Evolutionary conservation across 2,113 vertebrate genomes (phyloP).

Genomic region (Gavialis gangeticus): DNA sequence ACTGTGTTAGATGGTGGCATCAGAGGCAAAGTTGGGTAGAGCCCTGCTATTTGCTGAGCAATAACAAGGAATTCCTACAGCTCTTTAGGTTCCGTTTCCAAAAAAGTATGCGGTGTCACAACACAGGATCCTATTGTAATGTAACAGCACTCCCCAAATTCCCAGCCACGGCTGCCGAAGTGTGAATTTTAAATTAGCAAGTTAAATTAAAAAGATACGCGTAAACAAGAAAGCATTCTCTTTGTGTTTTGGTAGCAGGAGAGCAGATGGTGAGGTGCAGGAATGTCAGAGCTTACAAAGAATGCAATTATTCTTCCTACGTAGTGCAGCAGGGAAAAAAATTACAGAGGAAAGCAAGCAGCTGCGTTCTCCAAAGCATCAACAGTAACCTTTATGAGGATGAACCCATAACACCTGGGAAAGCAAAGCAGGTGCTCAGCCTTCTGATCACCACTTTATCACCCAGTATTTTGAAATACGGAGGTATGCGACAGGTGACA

Average conservation of each 20-base stretch:
- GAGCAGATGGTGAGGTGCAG: neutral
- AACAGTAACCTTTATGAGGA: neutral
- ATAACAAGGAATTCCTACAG: neutral
- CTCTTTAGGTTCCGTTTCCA: neutral
- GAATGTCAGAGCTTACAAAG: constrained; percentile 35
- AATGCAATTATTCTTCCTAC: constrained; percentile 41
- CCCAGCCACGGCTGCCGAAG: neutral
- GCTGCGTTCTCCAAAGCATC: neutral
- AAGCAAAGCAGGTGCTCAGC: neutral
- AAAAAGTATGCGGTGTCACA: neutral
- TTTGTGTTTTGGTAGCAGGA: neutral
- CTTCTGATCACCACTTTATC: neutral
- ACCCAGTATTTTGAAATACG: neutral
- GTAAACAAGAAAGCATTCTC: neutral
- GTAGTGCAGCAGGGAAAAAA: constrained; percentile 35
- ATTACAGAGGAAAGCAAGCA: constrained; percentile 28
- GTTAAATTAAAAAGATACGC: neutral
- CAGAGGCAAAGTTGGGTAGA: neutral
- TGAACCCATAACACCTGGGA: neutral
- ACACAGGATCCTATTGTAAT: neutral
- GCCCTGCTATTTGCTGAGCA: neutral
- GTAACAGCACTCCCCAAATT: neutral
- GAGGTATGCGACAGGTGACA: neutral
- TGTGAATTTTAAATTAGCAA: constrained; percentile 27
- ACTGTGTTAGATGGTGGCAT: neutral